Evolutionary conservation across 2,797 vertebrate genomes (phyloP).

Genomic region (Neomorphus geoffroyi): DNA sequence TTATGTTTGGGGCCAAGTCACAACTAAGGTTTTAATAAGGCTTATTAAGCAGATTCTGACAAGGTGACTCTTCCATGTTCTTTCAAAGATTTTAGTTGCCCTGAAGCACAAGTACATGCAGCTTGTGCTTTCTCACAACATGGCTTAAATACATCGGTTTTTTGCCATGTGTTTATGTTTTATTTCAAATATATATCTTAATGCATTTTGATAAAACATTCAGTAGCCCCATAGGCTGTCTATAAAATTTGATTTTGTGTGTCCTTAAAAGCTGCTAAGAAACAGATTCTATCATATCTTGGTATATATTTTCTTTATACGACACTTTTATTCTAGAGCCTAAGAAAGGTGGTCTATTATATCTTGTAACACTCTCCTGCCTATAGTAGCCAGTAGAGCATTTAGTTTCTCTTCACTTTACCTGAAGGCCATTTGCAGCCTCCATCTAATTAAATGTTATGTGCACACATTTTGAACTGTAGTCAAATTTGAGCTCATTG

Average conservation of each 20-base stretch:
- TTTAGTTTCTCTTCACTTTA: not conserved
- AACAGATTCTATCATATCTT: not conserved
- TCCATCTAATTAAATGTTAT: not conserved
- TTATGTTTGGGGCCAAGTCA: not conserved
- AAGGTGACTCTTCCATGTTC: not conserved
- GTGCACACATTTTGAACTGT: not conserved
- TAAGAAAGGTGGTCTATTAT: not conserved
- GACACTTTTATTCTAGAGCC: not conserved
- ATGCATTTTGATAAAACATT: not conserved
- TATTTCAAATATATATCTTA: not conserved
- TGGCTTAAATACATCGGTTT: rapidly evolving
- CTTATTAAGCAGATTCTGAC: not conserved
- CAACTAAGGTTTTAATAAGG: not conserved
- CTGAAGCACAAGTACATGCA: not conserved
- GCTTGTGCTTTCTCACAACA: not conserved
- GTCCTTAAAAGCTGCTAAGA: not conserved
- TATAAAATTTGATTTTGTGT: not conserved
- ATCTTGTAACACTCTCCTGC: not conserved
- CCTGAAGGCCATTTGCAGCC: not conserved
- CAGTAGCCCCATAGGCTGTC: not conserved
- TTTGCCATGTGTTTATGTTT: rapidly evolving
- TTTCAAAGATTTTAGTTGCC: not conserved
- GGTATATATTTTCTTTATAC: not conserved
- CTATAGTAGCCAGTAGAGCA: not conserved
- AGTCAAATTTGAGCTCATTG: not conserved